Conservation (phyloP, 2,113 vertebrate species). For the Benitochromis conjunctus region DNA sequence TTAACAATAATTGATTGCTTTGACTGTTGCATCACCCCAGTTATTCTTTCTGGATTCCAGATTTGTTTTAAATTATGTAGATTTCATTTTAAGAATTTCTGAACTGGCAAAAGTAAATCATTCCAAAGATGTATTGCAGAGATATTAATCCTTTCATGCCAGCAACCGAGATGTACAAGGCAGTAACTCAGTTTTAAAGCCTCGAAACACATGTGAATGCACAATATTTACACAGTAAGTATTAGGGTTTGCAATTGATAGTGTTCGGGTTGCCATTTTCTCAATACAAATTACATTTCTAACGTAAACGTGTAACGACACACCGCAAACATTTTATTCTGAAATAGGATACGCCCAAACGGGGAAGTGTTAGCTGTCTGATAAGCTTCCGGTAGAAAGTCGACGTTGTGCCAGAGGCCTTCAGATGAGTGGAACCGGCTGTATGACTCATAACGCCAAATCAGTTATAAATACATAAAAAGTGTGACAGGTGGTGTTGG, state of each 20-base stretch:
- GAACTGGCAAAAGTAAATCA: neutral
- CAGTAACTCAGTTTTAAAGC: neutral
- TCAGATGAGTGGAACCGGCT: neutral
- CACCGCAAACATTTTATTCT: neutral
- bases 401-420: rapidly evolving
- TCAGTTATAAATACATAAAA: neutral
- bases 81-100: neutral
- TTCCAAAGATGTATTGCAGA: neutral
- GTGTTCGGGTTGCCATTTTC: neutral
- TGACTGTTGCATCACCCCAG: neutral
- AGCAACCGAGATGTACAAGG: neutral
- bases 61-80: neutral
- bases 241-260: neutral
- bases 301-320: neutral
- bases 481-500: neutral
- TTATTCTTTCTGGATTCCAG: neutral
- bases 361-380: neutral
- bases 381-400: neutral
- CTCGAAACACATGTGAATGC: neutral
- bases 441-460: rapidly evolving
- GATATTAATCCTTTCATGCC: neutral
- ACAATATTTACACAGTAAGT: neutral
- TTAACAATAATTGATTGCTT: neutral
- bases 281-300: neutral
- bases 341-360: neutral